A percentile compares a stretch with the other conserved stretches of the same genome.
Evolutionary conservation across 2,113 vertebrate genomes (phyloP).

Genomic region (Hippocampus mohnikei): DNA sequence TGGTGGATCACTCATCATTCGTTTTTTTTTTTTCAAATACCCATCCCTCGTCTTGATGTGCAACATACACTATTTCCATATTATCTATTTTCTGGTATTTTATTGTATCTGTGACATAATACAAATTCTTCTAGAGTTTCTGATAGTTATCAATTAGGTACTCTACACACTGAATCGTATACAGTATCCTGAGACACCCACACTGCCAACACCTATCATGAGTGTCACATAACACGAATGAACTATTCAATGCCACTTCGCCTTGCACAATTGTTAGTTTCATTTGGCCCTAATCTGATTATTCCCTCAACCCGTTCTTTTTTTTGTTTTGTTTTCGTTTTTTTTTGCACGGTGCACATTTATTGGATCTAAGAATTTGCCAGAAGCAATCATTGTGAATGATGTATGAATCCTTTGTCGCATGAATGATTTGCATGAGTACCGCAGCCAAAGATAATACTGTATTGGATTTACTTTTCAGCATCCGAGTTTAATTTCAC

Average conservation of each 20-base stretch:
- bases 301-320: constrained; percentile 58
- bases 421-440: constrained; percentile 66
- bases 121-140: background rate
- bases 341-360: constrained; percentile 58
- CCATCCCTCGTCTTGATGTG: background rate
- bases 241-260: constrained; percentile 47
- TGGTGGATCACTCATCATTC: background rate
- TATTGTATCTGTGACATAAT: background rate
- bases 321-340: constrained; percentile 55
- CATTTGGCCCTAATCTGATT: constrained; percentile 69
- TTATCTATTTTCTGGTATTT: background rate
- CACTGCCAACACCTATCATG: constrained; percentile 35
- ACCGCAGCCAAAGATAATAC: constrained; percentile 62
- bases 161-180: background rate
- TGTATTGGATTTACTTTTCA: constrained; percentile 63
- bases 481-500: constrained; percentile 59
- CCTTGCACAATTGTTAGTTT: constrained; percentile 55
- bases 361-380: constrained; percentile 65
- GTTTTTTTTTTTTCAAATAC: background rate
- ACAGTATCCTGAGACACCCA: constrained; percentile 12
- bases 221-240: constrained; percentile 40
- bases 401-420: constrained; percentile 69
- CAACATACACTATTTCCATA: background rate
- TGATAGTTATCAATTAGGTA: background rate
- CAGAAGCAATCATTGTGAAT: constrained; percentile 69